Conservation (phyloP, 2,113 vertebrate genomes). For the Melanocharis versteri region DNA sequence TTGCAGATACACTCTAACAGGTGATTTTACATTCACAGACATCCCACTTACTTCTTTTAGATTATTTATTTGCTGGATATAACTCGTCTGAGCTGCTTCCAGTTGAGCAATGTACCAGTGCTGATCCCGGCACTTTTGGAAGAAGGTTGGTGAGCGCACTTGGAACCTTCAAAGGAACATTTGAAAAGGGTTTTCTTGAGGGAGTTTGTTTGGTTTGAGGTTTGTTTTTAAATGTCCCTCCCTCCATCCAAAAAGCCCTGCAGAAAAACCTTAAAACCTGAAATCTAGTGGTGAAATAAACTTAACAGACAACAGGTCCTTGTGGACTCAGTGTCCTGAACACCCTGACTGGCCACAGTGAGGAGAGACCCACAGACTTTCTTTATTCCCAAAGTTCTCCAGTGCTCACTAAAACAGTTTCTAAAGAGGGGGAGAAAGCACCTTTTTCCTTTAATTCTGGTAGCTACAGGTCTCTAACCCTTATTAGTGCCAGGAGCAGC, state of each 20-base stretch:
- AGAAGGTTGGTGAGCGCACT: slow-evolving; percentile 96
- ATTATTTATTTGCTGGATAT: slow-evolving; percentile 97
- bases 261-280: not conserved
- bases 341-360: not conserved
- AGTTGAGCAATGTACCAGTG: slow-evolving; percentile 98
- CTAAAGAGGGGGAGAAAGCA: not conserved
- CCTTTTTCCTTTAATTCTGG: not conserved
- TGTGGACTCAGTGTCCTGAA: not conserved
- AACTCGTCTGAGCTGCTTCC: slow-evolving; percentile 91
- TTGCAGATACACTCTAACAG: not conserved
- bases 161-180: slow-evolving; percentile 82
- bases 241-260: not conserved
- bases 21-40: not conserved
- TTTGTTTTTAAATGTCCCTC: not conserved
- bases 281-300: not conserved
- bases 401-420: not conserved
- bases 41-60: slow-evolving; percentile 87
- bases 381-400: not conserved
- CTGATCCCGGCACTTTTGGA: slow-evolving; percentile 97
- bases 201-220: too few relatives aligned
- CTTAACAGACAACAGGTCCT: not conserved
- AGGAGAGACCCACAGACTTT: not conserved
- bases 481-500: not conserved
- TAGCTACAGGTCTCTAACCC: not conserved
- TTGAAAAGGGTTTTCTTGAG: not conserved